Base-by-base conservation (phyloP, 2,797 vertebrate genomes). In the Argya squamiceps region DNA sequence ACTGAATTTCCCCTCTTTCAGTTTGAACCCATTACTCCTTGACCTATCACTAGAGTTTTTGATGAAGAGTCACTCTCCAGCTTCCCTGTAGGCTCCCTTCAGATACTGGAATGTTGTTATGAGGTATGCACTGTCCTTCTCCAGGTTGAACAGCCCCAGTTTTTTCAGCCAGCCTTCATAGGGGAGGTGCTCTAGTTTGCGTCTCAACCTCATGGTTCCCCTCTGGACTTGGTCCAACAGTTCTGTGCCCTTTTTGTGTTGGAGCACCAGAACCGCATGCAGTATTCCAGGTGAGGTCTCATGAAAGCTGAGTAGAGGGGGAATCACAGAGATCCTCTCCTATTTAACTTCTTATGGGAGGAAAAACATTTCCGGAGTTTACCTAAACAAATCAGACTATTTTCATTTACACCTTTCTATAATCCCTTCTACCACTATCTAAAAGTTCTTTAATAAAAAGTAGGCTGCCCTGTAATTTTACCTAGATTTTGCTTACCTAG, bases 261-360 rank as follows among this genome's bases (percentile, higher is more conserved):
- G 44, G 10, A n/a, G 14, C 11, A 58, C 21, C n/a, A 44, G 20
- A 70, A 64, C 15, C 5, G 2, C 6, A 26, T 0, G 2, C 17
- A 64, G 10, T 27, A 34, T 44, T 70, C 10, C 29, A 44, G 24
- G 8, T 19, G 6, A 11, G 10, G 10, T 63, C 11, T 49, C 29
- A 44, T 3, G 18, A 63, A 27, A 83, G 16, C 11, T 30, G 43
- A 44, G 29, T 30, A 32, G 29, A 44, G 24, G 6, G 29, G 3
- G 5, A 50, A 58, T 29, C 21, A 34, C 20, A 56, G 6, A 8
- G 5, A 49, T 49, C 18, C 3, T 49, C n/a, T 91, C 21, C 4
- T 55, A 20, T 60, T 70, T 68, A 59, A 75, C 64, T 84, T n/a
- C 12, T 46, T 56, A 16, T 5, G 9, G 44, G 62, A 90, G 22